Evolutionary conservation across 2,888 invertebrate species (phyloP).

Genomic region (Diadegma fenestrale): DNA sequence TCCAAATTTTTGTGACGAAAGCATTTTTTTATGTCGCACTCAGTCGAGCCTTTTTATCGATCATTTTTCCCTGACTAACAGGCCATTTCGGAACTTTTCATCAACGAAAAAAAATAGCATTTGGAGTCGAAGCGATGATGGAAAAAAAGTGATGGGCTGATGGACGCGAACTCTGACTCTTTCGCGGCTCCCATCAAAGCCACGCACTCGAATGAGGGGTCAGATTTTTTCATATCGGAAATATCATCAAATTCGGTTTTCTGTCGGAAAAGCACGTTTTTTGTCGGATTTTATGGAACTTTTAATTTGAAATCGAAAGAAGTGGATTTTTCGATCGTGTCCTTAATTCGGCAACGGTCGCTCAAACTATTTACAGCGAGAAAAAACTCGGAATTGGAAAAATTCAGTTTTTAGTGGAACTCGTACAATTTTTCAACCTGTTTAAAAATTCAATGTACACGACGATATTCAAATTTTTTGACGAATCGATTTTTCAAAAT

Average conservation of each 20-base stretch:
- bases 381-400: no score
- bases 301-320: no score
- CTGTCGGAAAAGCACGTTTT: not conserved
- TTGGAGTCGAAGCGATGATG: not conserved
- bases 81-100: not conserved
- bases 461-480: no score
- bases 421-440: no score
- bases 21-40: not conserved
- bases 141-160: not conserved
- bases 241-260: not conserved
- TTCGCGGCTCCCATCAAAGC: not conserved
- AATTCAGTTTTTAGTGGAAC: no score
- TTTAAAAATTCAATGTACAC: no score
- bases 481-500: no score
- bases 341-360: no score
- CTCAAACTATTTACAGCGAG: no score
- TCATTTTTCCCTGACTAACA: not conserved
- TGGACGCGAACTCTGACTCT: not conserved
- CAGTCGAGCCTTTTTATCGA: slow-evolving; percentile 21
- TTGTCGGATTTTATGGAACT: slow-evolving; percentile 46
- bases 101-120: not conserved
- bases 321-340: no score
- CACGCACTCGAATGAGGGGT: not conserved
- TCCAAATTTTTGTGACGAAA: not conserved
- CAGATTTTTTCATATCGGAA: not conserved